Conservation (phyloP, 2,797 vertebrate species). For the Acridotheres tristis region DNA sequence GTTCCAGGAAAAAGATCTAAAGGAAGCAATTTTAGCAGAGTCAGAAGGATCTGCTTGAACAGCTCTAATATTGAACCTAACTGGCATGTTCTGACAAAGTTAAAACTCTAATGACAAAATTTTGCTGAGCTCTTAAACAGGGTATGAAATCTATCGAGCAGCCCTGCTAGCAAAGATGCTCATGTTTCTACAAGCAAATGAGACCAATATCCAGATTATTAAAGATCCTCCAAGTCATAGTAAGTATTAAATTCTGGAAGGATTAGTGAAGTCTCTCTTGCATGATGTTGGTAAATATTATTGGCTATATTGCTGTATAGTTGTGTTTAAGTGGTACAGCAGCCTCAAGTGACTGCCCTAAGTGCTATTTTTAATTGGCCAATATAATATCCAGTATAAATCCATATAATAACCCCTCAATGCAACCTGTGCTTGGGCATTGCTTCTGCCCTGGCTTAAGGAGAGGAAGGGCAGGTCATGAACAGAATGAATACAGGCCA, state of each 20-base stretch:
- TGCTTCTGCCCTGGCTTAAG: background rate
- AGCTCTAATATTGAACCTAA: background rate
- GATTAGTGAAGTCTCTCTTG: background rate
- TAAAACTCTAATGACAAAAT: background rate
- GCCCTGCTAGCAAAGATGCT: background rate
- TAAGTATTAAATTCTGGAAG: background rate
- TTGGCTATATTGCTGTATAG: background rate
- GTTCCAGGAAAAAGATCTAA: background rate
- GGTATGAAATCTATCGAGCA: background rate
- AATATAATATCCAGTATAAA: background rate
- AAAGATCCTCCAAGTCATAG: background rate
- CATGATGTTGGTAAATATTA: background rate
- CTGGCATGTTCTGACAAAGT: background rate
- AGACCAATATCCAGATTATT: background rate
- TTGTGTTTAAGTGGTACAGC: background rate
- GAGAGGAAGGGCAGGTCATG: background rate
- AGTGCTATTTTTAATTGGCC: background rate
- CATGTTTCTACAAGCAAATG: background rate
- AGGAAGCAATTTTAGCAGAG: background rate
- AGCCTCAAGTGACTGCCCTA: background rate
- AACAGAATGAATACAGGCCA: background rate
- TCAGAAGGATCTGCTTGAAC: background rate
- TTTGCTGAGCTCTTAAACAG: background rate
- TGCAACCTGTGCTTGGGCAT: background rate
- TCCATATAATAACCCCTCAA: background rate